A percentile compares a stretch with the other conserved stretches of the same genome.
phyloP scores from a whole-genome alignment of 2,113 vertebrate genomes.

The Orycteropus afer region DNA sequence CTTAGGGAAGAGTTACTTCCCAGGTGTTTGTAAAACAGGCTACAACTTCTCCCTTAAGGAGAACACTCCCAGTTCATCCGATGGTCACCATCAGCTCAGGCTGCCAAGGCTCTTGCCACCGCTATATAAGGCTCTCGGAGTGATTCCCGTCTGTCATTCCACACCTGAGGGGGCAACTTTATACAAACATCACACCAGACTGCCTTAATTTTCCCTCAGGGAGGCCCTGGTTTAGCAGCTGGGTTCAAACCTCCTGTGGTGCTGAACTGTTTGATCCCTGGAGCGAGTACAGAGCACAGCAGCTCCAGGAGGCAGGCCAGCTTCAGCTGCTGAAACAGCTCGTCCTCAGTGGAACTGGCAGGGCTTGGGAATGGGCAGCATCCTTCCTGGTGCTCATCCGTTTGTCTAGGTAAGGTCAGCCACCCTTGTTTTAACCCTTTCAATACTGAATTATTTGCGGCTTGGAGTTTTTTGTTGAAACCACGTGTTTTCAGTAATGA shows the following conservation, averaged over 20 bases:
- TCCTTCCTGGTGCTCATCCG: neutral
- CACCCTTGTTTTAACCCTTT: too few relatives aligned
- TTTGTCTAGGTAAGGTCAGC: neutral
- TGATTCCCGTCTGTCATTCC: neutral
- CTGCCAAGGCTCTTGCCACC: fast-evolving
- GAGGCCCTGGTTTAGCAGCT: neutral
- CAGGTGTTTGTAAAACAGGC: neutral
- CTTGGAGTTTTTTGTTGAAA: too few relatives aligned
- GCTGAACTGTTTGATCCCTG: neutral
- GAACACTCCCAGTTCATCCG: neutral
- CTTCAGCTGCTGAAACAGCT: neutral
- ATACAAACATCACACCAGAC: neutral
- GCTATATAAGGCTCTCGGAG: neutral
- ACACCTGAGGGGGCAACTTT: neutral
- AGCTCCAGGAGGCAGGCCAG: neutral
- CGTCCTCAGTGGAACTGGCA: neutral
- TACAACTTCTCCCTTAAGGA: neutral
- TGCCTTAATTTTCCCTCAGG: neutral
- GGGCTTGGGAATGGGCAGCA: neutral
- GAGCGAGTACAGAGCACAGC: neutral
- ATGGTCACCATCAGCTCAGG: neutral
- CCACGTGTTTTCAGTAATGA: too few relatives aligned
- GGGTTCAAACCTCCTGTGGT: neutral
- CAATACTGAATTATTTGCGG: too few relatives aligned
- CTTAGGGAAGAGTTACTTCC: neutral